These are phyloP conservation scores for Amyelois transitella DNA, from an alignment of 1,140 invertebrate genomes.

Conservation along the genomic window DNA sequence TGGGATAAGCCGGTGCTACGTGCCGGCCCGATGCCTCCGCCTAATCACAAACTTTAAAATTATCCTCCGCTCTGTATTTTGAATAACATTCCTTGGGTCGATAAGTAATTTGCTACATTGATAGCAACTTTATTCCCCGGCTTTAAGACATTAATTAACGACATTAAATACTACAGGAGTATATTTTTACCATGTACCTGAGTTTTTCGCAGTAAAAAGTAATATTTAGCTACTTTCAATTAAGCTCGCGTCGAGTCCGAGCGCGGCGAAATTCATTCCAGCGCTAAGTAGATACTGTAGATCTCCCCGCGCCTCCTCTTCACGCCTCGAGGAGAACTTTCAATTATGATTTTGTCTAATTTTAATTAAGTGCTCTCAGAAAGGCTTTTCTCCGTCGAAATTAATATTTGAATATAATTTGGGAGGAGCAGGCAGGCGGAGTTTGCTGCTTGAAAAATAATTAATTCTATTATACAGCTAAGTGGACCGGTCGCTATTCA, in stretches of 20 bases:
- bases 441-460: conserved; percentile 63
- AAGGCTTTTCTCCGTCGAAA: conserved; percentile 70
- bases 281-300: conserved; percentile 70
- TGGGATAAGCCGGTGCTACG: conserved; percentile 54
- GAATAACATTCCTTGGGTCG: conserved; percentile 9
- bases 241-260: conserved; percentile 21
- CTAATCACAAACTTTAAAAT: conserved; percentile 60
- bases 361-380: conserved; percentile 74
- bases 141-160: neutral
- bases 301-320: conserved; percentile 54
- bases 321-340: conserved; percentile 72
- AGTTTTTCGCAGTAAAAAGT: neutral
- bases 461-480: conserved; percentile 64
- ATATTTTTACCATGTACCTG: too few species aligned
- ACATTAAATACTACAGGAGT: neutral
- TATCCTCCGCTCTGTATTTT: conserved; percentile 25
- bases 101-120: neutral
- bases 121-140: neutral
- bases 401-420: conserved; percentile 75
- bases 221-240: conserved; percentile 46
- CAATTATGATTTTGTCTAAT: conserved; percentile 75
- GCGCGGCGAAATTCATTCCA: conserved; percentile 58
- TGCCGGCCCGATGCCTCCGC: conserved; percentile 29
- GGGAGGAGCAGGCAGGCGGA: conserved; percentile 61
- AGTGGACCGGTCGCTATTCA: conserved; percentile 35